Base-by-base conservation (phyloP, 2,888 invertebrate species). In the Pycnomerus fuliginosus region DNA sequence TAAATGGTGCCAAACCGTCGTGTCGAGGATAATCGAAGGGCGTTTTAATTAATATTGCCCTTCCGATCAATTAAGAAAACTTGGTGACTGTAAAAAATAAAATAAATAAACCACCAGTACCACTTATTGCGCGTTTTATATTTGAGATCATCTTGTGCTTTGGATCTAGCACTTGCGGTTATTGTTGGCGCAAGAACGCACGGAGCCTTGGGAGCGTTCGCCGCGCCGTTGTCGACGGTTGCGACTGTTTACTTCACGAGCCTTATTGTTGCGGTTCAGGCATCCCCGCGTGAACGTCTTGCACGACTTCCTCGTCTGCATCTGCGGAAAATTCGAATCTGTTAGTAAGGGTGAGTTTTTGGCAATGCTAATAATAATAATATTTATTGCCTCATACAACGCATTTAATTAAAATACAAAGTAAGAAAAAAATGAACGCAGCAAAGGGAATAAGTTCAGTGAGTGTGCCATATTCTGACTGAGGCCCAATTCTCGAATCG, bases 231-330 rank as follows among this genome's bases (percentile, higher is more conserved):
- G 70, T 50, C 71, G 70, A 54, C 68, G 70, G 60, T 74, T 73
- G 50, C 71, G 68, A 53, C 69, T 63, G 59, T 74, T 72, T 57
- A 72, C 72, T 69, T 76, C 75, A 69, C 74, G 75, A 70, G 74
- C 74, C 72, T 75, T 75, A 66, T 76, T 75, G 58, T 64, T 70
- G 58, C 76, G 74, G 53, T 72, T 70, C 56, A 76, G 61, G 58
- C 66, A 68, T 44, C 68, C 66, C 35, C 72, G 70, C 48, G 71
- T 70, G 53, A 73, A 57, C 34, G 64, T 55, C 50, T 71, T 68
- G 50, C 65, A 68, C 30, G 70, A 66, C 55, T 69, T 69, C 51
- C 71, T 69, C 52, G 70, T 64, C 60, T 72, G 71, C 53, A 72
- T 64, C 74, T 75, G 56, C 15, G n/a, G n/a, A n/a, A n/a, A n/a